Base-by-base conservation (phyloP, 2,797 vertebrate genomes). In the Lemur catta region DNA sequence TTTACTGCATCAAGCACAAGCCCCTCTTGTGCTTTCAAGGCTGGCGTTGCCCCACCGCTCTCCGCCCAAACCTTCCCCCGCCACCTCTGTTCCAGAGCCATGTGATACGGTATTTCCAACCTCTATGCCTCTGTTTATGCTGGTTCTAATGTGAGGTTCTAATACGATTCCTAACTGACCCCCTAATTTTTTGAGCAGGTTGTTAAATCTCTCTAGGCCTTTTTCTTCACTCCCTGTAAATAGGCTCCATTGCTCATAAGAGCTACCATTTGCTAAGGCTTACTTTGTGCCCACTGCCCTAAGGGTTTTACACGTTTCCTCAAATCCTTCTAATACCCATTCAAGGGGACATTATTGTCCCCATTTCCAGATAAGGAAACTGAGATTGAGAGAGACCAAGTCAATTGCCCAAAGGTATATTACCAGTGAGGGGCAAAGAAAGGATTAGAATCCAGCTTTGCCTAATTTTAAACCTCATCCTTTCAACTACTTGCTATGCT, bases 221-320 rank as follows among this genome's bases (percentile, higher is more conserved):
- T 2, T 76, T 93, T 93, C 74, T 89, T 82, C 33, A 80, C 84
- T 72, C 11, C 57, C 69, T 33, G 1, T 20, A 3, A 76, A 76
- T 13, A 92, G 50, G 10, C 2, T 80, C 57, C 48, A 7, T 8
- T 85, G 48, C n/a, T 26, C 30, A 50, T 0, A 3, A 8, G 63
- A 57, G n/a, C 46, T 75, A 43, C n/a, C 15, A 65, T 41, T 87
- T 89, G 46, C 43, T 48, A 28, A 67, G 46, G n/a, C 15, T 52
- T 67, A 74, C 17, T 59, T 69, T 61, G 26, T 38, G 41, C 15
- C 24, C 84, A 82, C 18, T 76, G 17, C n/a, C 7, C 41, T 63
- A 35, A 93, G 46, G 41, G n/a, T 67, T 93, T 84, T 65, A 94
- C 28, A 35, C 5, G 11, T 91, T 90, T 94, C 85, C 26, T 92